phyloP scores from a whole-genome alignment of 2,113 vertebrate genomes.

The Tor tambroides region DNA sequence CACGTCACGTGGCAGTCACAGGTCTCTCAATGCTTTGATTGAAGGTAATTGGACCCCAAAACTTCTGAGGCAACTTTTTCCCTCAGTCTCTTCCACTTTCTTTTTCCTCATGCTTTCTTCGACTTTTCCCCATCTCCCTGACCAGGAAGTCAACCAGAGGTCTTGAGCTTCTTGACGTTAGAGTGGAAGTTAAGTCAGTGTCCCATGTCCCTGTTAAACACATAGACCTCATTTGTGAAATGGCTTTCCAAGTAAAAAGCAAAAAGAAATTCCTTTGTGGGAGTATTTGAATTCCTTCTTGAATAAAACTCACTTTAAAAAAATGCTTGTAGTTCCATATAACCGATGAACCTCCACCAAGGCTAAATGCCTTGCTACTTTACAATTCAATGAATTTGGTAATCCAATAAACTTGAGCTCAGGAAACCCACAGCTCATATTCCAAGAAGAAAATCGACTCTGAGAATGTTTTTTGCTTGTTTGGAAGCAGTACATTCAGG shows the following conservation, averaged over 20 bases:
- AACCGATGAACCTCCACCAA: slow-evolving; percentile 47
- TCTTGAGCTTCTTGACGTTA: slow-evolving; percentile 38
- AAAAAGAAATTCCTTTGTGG: slow-evolving; percentile 55
- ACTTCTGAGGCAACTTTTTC: neutral
- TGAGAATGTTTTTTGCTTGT: neutral
- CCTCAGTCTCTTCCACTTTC: slow-evolving; percentile 40
- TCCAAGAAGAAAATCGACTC: neutral
- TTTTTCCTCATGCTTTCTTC: slow-evolving; percentile 47
- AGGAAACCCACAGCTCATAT: neutral
- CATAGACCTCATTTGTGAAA: slow-evolving; percentile 67
- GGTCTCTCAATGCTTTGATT: neutral
- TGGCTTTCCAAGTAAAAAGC: slow-evolving; percentile 68
- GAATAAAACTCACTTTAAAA: slow-evolving; percentile 60
- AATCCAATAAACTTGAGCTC: neutral
- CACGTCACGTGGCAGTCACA: neutral
- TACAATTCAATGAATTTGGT: neutral
- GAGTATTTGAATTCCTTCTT: slow-evolving; percentile 61
- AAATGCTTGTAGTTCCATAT: slow-evolving; percentile 32
- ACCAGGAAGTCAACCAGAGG: slow-evolving; percentile 51
- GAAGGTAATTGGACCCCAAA: neutral
- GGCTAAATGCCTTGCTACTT: slow-evolving; percentile 21
- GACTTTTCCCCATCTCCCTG: neutral
- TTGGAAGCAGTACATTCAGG: neutral
- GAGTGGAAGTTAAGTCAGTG: slow-evolving; percentile 46
- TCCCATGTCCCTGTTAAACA: slow-evolving; percentile 68